Percentiles rank a stretch among this genome's conserved stretches.
phyloP scores from a whole-genome alignment of 2,888 invertebrate species.

The Choristoneura rosaceana region DNA sequence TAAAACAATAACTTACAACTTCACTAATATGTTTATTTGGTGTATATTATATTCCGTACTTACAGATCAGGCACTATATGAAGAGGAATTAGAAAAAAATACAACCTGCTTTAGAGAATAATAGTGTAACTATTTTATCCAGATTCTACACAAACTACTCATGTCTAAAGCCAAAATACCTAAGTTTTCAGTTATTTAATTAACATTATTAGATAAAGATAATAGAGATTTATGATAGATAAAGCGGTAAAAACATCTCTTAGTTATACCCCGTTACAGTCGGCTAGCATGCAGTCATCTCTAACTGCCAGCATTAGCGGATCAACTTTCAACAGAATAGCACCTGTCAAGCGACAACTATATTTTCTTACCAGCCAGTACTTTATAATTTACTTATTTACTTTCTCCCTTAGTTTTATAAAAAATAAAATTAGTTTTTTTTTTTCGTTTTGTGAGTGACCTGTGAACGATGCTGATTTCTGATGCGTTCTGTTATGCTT shows the following conservation, averaged over 20 bases:
- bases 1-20: too few relatives aligned
- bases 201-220: too few relatives aligned
- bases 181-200: too few relatives aligned
- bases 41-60: too few relatives aligned
- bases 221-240: too few relatives aligned
- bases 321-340: conserved; percentile 62
- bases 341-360: conserved; percentile 50
- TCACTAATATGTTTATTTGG: too few relatives aligned
- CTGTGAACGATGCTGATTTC: conserved; percentile 60
- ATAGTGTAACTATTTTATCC: too few relatives aligned
- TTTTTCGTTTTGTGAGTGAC: conserved; percentile 49
- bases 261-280: conserved; percentile 57
- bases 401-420: not conserved
- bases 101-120: too few relatives aligned
- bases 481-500: conserved; percentile 60
- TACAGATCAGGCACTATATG: too few relatives aligned
- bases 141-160: too few relatives aligned
- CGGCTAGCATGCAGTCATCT: conserved; percentile 60
- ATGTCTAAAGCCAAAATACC: too few relatives aligned
- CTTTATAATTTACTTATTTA: not conserved
- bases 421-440: conserved; percentile 14
- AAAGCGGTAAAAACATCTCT: conserved; percentile 60
- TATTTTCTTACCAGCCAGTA: not conserved
- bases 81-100: too few relatives aligned
- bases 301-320: conserved; percentile 55